Conservation (phyloP, 1,140 invertebrate genomes). For the Euura saliciscinereae region DNA sequence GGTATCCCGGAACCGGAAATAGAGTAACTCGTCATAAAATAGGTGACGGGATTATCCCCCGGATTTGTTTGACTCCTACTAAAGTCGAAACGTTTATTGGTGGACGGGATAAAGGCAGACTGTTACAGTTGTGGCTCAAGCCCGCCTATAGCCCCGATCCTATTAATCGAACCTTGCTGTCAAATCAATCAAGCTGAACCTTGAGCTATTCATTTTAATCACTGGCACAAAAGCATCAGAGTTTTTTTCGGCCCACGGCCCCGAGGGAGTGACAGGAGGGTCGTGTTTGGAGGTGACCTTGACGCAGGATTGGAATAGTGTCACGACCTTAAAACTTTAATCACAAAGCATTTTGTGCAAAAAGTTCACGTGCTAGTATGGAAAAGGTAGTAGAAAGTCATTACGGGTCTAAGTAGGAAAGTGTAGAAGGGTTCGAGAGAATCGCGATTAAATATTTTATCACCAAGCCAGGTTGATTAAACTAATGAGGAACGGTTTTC, state of each 20-base stretch:
- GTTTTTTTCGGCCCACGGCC: neutral
- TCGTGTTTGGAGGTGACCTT: neutral
- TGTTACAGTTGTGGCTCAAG: neutral
- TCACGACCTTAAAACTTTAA: neutral
- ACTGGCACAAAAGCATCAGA: neutral
- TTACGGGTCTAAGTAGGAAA: no score
- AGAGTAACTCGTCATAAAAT: no score
- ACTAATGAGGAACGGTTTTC: neutral
- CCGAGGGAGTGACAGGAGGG: neutral
- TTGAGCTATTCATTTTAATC: constrained; percentile 5
- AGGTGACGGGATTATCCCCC: no score
- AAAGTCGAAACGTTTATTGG: neutral
- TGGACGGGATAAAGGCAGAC: neutral
- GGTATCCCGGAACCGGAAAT: no score
- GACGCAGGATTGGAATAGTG: neutral
- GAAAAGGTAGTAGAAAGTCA: no score
- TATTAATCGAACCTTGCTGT: neutral
- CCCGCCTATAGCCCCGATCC: neutral
- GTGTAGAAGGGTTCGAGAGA: no score
- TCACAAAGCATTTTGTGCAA: no score
- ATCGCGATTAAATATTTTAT: no score
- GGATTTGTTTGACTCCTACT: neutral
- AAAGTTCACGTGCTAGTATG: no score
- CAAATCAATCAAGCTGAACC: constrained; percentile 1
- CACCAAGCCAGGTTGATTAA: no score